phyloP scores from a whole-genome alignment of 2,888 invertebrate genomes.

The Diarsia rubi region DNA sequence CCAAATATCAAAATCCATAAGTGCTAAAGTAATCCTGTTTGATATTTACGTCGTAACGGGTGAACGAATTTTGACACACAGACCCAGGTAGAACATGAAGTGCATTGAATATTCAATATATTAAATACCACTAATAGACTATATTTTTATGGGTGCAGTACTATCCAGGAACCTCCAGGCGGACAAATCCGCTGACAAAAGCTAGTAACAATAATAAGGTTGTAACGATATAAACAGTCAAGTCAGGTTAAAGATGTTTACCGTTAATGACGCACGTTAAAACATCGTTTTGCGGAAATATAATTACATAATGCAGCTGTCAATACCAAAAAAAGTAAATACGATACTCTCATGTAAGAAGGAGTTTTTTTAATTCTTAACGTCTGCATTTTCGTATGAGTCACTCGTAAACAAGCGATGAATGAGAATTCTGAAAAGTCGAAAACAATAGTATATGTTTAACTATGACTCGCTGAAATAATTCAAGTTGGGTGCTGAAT shows the following conservation, averaged over 20 bases:
- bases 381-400: constrained; percentile 41
- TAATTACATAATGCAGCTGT: constrained; percentile 43
- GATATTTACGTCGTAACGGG: not conserved
- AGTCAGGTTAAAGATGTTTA: constrained; percentile 29
- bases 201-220: not conserved
- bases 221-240: constrained; percentile 17
- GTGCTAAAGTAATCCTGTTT: not conserved
- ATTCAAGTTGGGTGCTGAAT: constrained; percentile 43
- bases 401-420: constrained; percentile 48
- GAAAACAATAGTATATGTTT: constrained; percentile 62
- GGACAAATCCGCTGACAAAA: not conserved
- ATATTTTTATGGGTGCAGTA: not conserved
- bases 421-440: constrained; percentile 55
- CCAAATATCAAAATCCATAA: constrained; percentile 7
- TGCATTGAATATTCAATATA: not conserved
- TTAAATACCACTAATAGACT: not conserved
- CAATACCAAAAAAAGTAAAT: constrained; percentile 17
- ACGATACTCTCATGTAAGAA: constrained; percentile 22
- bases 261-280: constrained; percentile 41
- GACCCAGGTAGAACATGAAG: not conserved
- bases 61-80: not conserved
- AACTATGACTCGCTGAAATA: constrained; percentile 50
- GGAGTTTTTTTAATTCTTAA: constrained; percentile 36
- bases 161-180: not conserved
- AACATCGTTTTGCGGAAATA: constrained; percentile 34